These are phyloP conservation scores for Paradoxurus hermaphroditus DNA, from an alignment of 2,113 vertebrate species.

Conservation along the genomic window DNA sequence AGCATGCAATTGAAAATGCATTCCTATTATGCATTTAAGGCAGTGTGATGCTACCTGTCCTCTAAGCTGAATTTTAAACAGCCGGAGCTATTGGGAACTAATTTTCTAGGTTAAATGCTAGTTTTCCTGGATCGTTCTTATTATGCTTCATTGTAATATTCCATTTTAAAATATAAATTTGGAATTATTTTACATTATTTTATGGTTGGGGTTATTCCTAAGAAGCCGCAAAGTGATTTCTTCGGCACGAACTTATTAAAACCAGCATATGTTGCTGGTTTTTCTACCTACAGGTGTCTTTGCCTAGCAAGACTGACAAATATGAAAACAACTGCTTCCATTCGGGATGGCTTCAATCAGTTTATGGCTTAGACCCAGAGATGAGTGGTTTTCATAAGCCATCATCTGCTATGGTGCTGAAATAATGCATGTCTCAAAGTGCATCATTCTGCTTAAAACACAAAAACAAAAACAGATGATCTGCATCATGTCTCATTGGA, in stretches of 20 bases:
- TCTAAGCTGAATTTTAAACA: constrained; percentile 66
- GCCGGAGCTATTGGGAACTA: constrained; percentile 1
- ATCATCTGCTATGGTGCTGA: neutral
- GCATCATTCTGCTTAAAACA: neutral
- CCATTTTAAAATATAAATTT: constrained; percentile 39
- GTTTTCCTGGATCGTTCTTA: constrained; percentile 64
- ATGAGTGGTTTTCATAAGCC: neutral
- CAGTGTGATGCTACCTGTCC: constrained; percentile 47
- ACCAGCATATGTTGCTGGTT: neutral
- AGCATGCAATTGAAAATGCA: constrained; percentile 59
- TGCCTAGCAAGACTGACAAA: neutral
- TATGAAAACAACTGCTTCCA: neutral
- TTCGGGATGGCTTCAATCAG: neutral
- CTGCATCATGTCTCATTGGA: neutral
- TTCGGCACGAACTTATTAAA: neutral
- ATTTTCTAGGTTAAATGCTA: constrained; percentile 44
- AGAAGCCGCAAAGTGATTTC: neutral
- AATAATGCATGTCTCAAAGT: neutral
- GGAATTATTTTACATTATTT: neutral
- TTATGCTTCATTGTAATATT: neutral
- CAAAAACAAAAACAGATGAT: neutral
- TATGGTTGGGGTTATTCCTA: constrained; percentile 18
- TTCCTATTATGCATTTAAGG: constrained; percentile 65
- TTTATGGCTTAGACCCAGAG: neutral
- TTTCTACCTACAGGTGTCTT: neutral